These are phyloP conservation scores for Mamestra configurata DNA, from an alignment of 1,140 invertebrate species.

Conservation along the genomic window DNA sequence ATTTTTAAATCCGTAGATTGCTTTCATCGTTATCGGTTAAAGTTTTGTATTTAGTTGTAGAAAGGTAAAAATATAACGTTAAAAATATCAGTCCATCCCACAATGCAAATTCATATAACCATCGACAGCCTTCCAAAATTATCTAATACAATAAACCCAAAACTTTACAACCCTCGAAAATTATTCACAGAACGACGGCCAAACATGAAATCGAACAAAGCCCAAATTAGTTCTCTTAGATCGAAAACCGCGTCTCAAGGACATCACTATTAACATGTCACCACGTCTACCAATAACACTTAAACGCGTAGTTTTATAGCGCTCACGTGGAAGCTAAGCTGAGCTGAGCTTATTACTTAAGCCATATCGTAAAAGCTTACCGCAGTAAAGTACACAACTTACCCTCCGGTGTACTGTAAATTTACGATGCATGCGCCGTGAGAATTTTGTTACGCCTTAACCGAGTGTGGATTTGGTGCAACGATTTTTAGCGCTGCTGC, in stretches of 20 bases:
- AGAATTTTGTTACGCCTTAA: slow-evolving; percentile 80
- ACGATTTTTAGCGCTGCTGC: slow-evolving; percentile 64
- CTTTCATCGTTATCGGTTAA: no score
- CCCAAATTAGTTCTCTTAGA: slow-evolving; percentile 20
- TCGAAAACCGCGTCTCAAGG: slow-evolving; percentile 26
- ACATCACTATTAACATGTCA: slow-evolving; percentile 46
- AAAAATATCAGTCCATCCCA: background rate
- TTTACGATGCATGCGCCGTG: slow-evolving; percentile 82
- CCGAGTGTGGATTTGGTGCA: slow-evolving; percentile 69
- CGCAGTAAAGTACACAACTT: slow-evolving; percentile 83
- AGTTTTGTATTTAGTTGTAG: no score
- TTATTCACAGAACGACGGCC: slow-evolving; percentile 24
- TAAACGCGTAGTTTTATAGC: slow-evolving; percentile 48
- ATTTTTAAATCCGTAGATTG: no score
- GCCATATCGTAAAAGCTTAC: slow-evolving; percentile 72
- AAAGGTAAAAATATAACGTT: no score
- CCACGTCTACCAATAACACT: slow-evolving; percentile 36
- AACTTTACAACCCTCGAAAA: slow-evolving; percentile 1
- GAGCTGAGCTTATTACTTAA: slow-evolving; percentile 57
- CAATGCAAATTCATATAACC: background rate
- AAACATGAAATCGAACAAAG: slow-evolving; percentile 28
- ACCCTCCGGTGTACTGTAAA: slow-evolving; percentile 78
- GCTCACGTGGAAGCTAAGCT: slow-evolving; percentile 46
- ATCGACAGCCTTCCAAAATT: background rate
- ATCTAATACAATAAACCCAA: background rate